Evolutionary conservation across 1,140 invertebrate genomes (phyloP), one percentile per base, ranked within the genome.

Genomic region (Potamilus streckersoni): DNA sequence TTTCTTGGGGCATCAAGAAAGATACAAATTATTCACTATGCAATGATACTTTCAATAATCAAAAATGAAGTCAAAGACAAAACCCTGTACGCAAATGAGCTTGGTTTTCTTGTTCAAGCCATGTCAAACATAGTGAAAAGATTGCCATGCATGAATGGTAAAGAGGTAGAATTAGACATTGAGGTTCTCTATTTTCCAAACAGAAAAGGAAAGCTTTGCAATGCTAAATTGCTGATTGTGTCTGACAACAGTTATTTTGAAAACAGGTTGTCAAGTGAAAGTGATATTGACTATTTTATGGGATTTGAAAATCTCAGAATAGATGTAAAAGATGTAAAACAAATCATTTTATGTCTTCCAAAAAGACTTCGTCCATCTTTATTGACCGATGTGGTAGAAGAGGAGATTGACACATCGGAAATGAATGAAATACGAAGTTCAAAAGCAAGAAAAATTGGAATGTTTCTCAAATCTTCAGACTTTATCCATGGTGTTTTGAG

Each of bases 291-390:
- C 38, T 71, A 49, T 27, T 71, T 76, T 31, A 60, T 76, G 15
- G 69, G 74, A n/a, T 76, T 76, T 61, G 59, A 67, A 67, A 23
- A 71, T 64, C 23, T 76, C 16, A 61, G 67, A 31, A 61, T 76
- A 60, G 27, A 23, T 55, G 17, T 23, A 17, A 65, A 76, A 57
- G 61, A 61, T 20, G 60, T 49, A 17, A 23, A 38, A 27, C 62
- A 17, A 57, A 11, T n/a, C 1, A 68, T 74, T n/a, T 12, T n/a
- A 31, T 58, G 14, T 23, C 59, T 58, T 11, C 74, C 74, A 58
- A n/a, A 59, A 60, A 23, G 58, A 11, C 6, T 76, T n/a, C 57
- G 58, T 27, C 74, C 74, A 17, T n/a, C 49, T 14, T 66, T 76
- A 55, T n/a, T 76, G 14, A 71, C 69, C 1, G 57, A 60, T 2